Evolutionary conservation across 1,140 invertebrate species (phyloP).

Genomic region (Grapholita molesta): DNA sequence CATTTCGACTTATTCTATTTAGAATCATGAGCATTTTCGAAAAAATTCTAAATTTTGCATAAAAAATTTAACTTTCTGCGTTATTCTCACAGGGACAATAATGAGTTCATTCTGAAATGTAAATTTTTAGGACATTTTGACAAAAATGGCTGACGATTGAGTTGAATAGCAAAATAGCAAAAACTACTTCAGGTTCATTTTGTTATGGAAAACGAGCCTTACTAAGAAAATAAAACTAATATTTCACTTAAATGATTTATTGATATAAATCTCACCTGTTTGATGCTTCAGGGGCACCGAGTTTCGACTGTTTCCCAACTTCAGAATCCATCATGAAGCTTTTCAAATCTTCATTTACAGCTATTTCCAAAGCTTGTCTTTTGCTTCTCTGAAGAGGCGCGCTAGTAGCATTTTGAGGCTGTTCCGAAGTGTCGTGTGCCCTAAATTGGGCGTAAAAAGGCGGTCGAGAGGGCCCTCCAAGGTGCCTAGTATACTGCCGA

Average conservation of each 20-base stretch:
- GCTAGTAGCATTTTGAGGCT: slow-evolving; percentile 4
- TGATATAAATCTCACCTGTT: background rate
- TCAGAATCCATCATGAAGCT: background rate
- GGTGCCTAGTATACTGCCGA: slow-evolving; percentile 40
- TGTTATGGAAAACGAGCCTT: background rate
- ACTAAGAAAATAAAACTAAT: slow-evolving; percentile 1
- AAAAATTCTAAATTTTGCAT: too few species aligned
- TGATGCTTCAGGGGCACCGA: background rate
- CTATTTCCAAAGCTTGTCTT: slow-evolving; percentile 6
- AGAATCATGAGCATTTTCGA: too few species aligned
- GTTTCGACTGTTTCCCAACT: background rate
- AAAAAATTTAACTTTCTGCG: too few species aligned
- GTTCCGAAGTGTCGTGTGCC: slow-evolving; percentile 9
- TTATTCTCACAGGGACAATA: too few species aligned
- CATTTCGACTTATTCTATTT: too few species aligned
- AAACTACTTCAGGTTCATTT: too few species aligned
- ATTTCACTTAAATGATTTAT: slow-evolving; percentile 1
- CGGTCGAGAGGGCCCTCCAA: slow-evolving; percentile 19
- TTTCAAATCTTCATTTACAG: background rate
- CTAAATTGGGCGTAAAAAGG: slow-evolving; percentile 8
- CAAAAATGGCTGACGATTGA: too few species aligned
- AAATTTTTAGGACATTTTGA: too few species aligned
- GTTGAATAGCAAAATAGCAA: too few species aligned
- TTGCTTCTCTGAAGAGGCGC: slow-evolving; percentile 24
- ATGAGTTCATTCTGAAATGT: too few species aligned